These are phyloP conservation scores for Aphidius gifuensis DNA, from an alignment of 1,140 invertebrate genomes.

Conservation along the genomic window DNA sequence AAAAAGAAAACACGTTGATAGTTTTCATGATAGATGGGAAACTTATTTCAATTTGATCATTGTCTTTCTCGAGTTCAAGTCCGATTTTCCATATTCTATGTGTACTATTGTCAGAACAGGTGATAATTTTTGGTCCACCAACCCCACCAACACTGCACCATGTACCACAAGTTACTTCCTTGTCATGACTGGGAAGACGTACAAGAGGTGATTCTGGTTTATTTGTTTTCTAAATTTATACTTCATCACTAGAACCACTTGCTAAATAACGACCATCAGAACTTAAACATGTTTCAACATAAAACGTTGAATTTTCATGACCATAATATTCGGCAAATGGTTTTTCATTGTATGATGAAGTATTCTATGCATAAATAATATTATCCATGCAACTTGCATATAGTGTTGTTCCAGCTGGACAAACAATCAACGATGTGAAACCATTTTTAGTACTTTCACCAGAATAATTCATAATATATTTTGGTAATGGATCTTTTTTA, in stretches of 20 bases:
- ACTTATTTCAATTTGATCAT: conserved; percentile 26
- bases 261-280: conserved; percentile 75
- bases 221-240: conserved; percentile 78
- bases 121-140: conserved; percentile 63
- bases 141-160: conserved; percentile 62
- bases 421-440: conserved; percentile 75
- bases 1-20: too few relatives aligned
- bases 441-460: conserved; percentile 69
- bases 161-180: conserved; percentile 80
- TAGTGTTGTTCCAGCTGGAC: conserved; percentile 64
- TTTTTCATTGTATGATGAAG: conserved; percentile 65
- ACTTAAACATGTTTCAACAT: conserved; percentile 77
- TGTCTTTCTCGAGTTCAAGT: conserved; percentile 54
- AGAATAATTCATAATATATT: conserved; percentile 68
- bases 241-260: conserved; percentile 82
- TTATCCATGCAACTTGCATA: conserved; percentile 86
- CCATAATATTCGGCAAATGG: conserved; percentile 62
- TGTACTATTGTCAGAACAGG: conserved; percentile 75
- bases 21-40: too few relatives aligned
- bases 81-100: conserved; percentile 76
- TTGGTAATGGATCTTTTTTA: conserved; percentile 68
- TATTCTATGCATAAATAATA: conserved; percentile 80
- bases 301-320: conserved; percentile 75
- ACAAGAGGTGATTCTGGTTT: conserved; percentile 64
- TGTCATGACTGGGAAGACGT: conserved; percentile 69